Conservation (phyloP, 1,140 invertebrate genomes). For the Orchesella cincta region DNA sequence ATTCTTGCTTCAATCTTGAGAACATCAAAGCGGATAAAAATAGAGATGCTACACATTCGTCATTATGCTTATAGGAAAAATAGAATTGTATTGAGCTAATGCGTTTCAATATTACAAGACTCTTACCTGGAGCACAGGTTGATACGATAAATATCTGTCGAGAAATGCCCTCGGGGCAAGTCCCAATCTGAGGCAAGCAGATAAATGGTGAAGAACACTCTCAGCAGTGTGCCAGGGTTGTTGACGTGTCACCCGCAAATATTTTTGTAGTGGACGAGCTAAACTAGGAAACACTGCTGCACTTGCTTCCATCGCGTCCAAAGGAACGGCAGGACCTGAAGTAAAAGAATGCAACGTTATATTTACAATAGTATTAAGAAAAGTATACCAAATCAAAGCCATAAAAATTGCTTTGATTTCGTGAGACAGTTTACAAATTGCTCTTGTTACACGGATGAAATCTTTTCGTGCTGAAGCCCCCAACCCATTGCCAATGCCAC, state of each 20-base stretch:
- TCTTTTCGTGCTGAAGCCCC: neutral
- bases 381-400: neutral
- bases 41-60: neutral
- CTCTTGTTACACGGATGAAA: neutral
- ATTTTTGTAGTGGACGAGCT: conserved; percentile 93
- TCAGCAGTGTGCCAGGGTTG: conserved; percentile 94
- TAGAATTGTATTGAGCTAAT: neutral
- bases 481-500: neutral
- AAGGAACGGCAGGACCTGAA: conserved; percentile 64
- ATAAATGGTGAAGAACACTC: conserved; percentile 81
- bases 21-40: conserved; percentile 4
- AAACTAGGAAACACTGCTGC: conserved; percentile 96
- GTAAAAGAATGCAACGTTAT: conserved; percentile 20
- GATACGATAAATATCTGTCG: conserved; percentile 51
- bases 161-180: conserved; percentile 57
- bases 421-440: conserved; percentile 19
- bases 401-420: conserved; percentile 7
- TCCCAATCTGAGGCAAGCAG: conserved; percentile 87
- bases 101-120: neutral
- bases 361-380: neutral
- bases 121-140: conserved; percentile 52
- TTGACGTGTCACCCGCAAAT: conserved; percentile 84
- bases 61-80: neutral
- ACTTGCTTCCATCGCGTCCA: conserved; percentile 93
- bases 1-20: too few species aligned